Evolutionary conservation across 1,140 invertebrate genomes (phyloP).

Genomic region (Orius insidiosus): DNA sequence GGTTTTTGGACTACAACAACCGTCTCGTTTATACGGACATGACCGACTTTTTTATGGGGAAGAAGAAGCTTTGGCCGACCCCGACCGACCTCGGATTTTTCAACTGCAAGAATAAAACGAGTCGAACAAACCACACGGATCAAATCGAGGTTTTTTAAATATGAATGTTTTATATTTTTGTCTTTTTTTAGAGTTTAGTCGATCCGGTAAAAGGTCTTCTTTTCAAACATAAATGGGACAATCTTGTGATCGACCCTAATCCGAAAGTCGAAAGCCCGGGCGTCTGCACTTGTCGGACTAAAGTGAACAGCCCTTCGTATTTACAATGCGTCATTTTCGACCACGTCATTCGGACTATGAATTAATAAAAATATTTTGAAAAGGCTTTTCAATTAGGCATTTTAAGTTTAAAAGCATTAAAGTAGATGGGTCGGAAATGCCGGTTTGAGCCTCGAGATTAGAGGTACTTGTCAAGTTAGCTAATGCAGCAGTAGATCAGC

Average conservation of each 20-base stretch:
- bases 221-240: slow-evolving; percentile 44
- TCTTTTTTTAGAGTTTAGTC: slow-evolving; percentile 36
- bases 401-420: too few relatives aligned
- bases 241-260: slow-evolving; percentile 37
- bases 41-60: slow-evolving; percentile 45
- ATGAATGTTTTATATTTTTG: background rate
- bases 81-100: slow-evolving; percentile 52
- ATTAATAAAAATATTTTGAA: too few relatives aligned
- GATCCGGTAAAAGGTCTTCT: slow-evolving; percentile 41
- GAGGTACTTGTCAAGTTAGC: too few relatives aligned
- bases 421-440: too few relatives aligned
- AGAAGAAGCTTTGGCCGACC: slow-evolving; percentile 39
- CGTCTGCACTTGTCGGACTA: slow-evolving; percentile 31
- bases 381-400: too few relatives aligned
- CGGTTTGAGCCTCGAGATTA: too few relatives aligned
- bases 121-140: slow-evolving; percentile 41
- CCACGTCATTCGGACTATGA: slow-evolving; percentile 32
- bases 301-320: slow-evolving; percentile 33
- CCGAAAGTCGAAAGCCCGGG: slow-evolving; percentile 30
- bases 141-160: slow-evolving; percentile 44
- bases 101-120: slow-evolving; percentile 47
- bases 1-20: slow-evolving; percentile 58
- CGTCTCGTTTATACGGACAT: slow-evolving; percentile 52
- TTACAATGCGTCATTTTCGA: slow-evolving; percentile 42
- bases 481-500: too few relatives aligned